Conservation (phyloP, 2,888 invertebrate genomes). For the Hemistola chrysoprasaria region DNA sequence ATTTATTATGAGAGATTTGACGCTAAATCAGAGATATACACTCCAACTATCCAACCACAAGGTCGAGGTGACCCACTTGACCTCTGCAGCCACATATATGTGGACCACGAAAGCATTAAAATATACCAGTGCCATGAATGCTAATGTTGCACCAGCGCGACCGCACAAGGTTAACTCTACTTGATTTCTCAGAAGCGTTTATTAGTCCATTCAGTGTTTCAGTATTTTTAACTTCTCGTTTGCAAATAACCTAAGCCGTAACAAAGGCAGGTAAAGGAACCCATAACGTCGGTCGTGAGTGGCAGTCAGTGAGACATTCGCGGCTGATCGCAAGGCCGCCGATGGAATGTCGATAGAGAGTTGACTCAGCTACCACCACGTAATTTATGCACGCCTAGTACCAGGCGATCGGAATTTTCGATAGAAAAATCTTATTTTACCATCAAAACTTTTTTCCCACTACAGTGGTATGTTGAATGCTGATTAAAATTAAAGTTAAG, state of each 20-base stretch:
- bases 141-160: slow-evolving; percentile 2
- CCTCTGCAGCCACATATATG: slow-evolving; percentile 13
- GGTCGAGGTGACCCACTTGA: slow-evolving; percentile 13
- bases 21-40: too few relatives aligned
- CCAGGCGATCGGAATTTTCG: slow-evolving; percentile 26
- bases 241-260: slow-evolving; percentile 23
- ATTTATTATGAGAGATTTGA: too few relatives aligned
- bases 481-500: slow-evolving; percentile 14
- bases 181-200: slow-evolving; percentile 17
- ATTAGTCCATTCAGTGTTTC: slow-evolving; percentile 16
- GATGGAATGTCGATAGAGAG: slow-evolving; percentile 66
- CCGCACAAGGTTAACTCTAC: slow-evolving; percentile 14
- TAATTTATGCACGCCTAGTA: slow-evolving; percentile 49
- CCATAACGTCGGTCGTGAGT: slow-evolving; percentile 9
- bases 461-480: slow-evolving; percentile 5
- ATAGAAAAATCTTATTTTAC: slow-evolving; percentile 14
- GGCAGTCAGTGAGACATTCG: slow-evolving; percentile 29
- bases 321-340: slow-evolving; percentile 50
- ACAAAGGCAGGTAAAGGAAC: slow-evolving; percentile 35
- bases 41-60: slow-evolving; percentile 2
- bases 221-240: slow-evolving; percentile 15
- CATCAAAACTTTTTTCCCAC: slow-evolving; percentile 19
- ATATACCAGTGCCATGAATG: slow-evolving; percentile 1
- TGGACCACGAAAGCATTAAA: background rate
- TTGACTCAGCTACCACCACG: slow-evolving; percentile 44